Evolutionary conservation across 2,797 vertebrate species (phyloP).

Genomic region (Hoplostethus atlanticus): DNA sequence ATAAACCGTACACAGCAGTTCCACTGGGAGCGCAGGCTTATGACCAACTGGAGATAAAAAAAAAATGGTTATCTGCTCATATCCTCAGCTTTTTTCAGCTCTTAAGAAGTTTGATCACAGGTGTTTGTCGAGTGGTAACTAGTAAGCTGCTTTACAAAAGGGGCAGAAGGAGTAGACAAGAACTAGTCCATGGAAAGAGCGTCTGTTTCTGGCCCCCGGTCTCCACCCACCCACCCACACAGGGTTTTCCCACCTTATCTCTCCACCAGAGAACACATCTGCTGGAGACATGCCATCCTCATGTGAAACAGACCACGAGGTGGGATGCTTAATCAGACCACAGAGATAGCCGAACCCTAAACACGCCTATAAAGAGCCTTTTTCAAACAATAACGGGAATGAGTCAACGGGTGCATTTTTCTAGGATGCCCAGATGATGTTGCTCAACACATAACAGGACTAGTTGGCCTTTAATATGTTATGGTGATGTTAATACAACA

Average conservation of each 20-base stretch:
- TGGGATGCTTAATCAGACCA: slow-evolving; percentile 36
- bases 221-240: slow-evolving; percentile 17
- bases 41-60: neutral
- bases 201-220: slow-evolving; percentile 28
- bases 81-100: neutral
- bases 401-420: slow-evolving; percentile 19
- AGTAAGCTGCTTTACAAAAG: neutral
- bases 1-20: neutral
- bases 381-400: slow-evolving; percentile 24
- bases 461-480: neutral
- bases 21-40: neutral
- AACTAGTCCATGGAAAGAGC: slow-evolving; percentile 1
- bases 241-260: slow-evolving; percentile 53
- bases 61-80: neutral
- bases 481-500: neutral
- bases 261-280: slow-evolving; percentile 14
- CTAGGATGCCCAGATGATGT: neutral
- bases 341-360: slow-evolving; percentile 26
- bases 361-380: slow-evolving; percentile 37
- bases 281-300: slow-evolving; percentile 12
- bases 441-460: slow-evolving; percentile 18
- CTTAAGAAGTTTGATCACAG: neutral
- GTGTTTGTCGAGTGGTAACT: neutral
- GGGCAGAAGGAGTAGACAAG: neutral
- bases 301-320: slow-evolving; percentile 28